phyloP scores from a whole-genome alignment of 2,113 vertebrate genomes.

The Marmota flaviventris region DNA sequence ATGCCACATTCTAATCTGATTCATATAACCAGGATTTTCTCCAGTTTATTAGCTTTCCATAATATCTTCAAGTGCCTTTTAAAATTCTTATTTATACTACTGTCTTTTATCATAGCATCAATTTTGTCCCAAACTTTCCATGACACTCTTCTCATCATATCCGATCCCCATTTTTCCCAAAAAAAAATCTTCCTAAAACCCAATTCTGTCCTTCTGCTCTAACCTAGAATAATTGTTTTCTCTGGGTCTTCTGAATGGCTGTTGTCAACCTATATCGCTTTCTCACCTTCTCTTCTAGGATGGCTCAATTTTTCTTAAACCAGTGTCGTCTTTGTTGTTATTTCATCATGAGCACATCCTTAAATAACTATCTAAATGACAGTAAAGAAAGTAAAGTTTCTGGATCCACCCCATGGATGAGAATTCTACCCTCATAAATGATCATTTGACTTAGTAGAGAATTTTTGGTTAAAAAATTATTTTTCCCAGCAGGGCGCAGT shows the following conservation, averaged over 20 bases:
- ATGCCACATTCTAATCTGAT: conserved; percentile 11
- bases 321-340: background rate
- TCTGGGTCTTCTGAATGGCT: background rate
- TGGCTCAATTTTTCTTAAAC: conserved; percentile 30
- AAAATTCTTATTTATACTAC: conserved; percentile 5
- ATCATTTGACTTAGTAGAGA: conserved; percentile 29
- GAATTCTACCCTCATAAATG: background rate
- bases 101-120: conserved; percentile 11
- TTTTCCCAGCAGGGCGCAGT: background rate
- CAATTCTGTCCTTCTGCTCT: background rate
- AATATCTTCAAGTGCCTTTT: conserved; percentile 6
- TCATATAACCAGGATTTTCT: background rate
- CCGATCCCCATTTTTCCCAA: background rate
- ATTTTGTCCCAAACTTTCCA: conserved; percentile 20
- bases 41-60: background rate
- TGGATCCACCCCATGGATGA: background rate
- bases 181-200: background rate
- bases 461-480: conserved; percentile 4
- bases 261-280: background rate
- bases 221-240: background rate
- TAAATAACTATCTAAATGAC: conserved; percentile 39
- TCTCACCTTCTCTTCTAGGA: background rate
- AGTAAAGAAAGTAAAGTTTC: background rate
- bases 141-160: background rate
- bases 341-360: background rate